Evolutionary conservation across 2,113 vertebrate species (phyloP).

Genomic region (Dromiciops gliroides): DNA sequence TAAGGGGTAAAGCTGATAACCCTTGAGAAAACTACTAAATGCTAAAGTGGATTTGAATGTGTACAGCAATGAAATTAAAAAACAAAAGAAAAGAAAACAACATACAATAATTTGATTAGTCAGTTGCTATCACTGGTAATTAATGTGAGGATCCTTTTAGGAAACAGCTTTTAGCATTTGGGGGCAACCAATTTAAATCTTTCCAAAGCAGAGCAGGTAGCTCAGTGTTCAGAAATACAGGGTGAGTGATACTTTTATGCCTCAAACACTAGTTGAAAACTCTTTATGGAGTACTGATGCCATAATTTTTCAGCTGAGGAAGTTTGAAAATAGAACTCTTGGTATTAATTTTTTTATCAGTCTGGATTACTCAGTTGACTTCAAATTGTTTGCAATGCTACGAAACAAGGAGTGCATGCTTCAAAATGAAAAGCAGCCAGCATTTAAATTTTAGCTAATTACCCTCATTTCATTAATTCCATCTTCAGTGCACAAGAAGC

Average conservation of each 20-base stretch:
- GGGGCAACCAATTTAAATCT: not conserved
- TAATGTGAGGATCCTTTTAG: not conserved
- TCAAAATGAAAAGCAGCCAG: not conserved
- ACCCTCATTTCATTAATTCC: slow-evolving; percentile 21
- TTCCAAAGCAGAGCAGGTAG: slow-evolving; percentile 4
- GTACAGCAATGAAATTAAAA: not conserved
- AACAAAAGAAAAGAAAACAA: not conserved
- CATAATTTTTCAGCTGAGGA: not conserved
- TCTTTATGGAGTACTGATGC: not conserved
- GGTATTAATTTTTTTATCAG: slow-evolving; percentile 1
- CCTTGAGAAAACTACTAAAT: not conserved
- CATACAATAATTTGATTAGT: not conserved
- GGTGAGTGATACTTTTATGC: not conserved
- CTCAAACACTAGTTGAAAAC: not conserved
- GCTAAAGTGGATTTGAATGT: not conserved
- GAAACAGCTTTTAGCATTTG: not conserved
- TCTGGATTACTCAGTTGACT: accelerated
- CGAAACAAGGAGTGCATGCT: not conserved
- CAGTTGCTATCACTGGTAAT: not conserved
- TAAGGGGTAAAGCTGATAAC: not conserved
- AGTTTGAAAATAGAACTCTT: not conserved
- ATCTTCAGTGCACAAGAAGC: not conserved
- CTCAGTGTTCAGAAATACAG: slow-evolving; percentile 14
- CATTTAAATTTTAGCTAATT: not conserved
- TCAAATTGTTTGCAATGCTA: not conserved